Evolutionary conservation across 2,888 invertebrate species (phyloP).

Genomic region (Agrilus biguttatus): DNA sequence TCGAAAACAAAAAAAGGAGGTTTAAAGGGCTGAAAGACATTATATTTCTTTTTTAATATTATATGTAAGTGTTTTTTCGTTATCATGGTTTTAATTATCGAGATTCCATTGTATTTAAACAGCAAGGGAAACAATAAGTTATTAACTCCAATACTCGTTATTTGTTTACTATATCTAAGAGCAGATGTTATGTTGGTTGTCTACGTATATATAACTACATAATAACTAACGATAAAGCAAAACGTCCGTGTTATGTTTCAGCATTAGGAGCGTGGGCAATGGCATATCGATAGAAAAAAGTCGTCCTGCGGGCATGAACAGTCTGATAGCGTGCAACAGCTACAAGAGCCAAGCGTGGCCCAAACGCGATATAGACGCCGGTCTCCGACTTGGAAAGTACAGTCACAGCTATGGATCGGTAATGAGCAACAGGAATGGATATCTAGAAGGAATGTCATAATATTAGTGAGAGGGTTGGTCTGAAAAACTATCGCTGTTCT

Average conservation of each 20-base stretch:
- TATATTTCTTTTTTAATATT: no score
- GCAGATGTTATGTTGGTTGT: no score
- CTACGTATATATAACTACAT: no score
- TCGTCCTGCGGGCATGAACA: slow-evolving; percentile 58
- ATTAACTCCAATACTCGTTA: no score
- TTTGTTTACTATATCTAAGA: background rate
- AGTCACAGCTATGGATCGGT: slow-evolving; percentile 41
- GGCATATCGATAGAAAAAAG: slow-evolving; percentile 48
- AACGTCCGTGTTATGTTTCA: slow-evolving; percentile 14
- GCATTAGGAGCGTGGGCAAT: slow-evolving; percentile 30
- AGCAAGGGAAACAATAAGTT: no score
- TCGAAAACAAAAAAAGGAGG: no score
- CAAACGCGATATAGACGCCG: slow-evolving; percentile 20
- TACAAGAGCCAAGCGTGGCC: slow-evolving; percentile 52
- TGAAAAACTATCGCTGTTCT: background rate
- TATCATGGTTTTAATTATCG: no score
- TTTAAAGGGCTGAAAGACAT: no score
- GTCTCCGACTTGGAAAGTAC: slow-evolving; percentile 31
- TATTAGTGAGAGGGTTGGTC: background rate
- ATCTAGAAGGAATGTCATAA: slow-evolving; percentile 20
- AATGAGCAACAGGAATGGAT: slow-evolving; percentile 19
- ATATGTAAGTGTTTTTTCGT: no score
- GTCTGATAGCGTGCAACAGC: slow-evolving; percentile 60
- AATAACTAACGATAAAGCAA: no score
- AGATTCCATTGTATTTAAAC: no score